Conservation (phyloP, 2,888 invertebrate species). For the Sphaerophoria taeniata region DNA sequence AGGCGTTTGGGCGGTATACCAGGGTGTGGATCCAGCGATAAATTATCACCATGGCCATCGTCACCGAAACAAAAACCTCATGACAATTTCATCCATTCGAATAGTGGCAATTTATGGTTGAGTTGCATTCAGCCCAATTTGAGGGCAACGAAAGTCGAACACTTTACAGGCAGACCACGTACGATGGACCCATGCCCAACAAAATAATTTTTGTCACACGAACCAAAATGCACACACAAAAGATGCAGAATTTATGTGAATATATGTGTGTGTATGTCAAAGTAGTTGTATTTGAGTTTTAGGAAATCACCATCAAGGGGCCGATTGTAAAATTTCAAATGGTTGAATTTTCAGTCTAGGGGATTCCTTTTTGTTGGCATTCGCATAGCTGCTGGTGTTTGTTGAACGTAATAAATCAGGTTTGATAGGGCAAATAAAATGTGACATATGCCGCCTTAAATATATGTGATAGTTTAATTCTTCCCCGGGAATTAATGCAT, state of each 20-base stretch:
- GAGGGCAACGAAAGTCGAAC: conserved; percentile 17
- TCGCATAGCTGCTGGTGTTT: conserved; percentile 37
- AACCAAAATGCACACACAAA: conserved; percentile 30
- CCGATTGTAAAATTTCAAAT: conserved; percentile 73
- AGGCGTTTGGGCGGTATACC: conserved; percentile 56
- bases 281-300: conserved; percentile 51
- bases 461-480: conserved; percentile 77
- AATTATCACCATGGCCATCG: conserved; percentile 74
- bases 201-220: conserved; percentile 20
- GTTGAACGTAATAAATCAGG: conserved; percentile 75
- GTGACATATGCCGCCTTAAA: conserved; percentile 77
- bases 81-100: conserved; percentile 74
- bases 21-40: conserved; percentile 70
- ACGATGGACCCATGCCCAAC: too few relatives aligned
- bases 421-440: conserved; percentile 76
- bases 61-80: conserved; percentile 74
- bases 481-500: conserved; percentile 74
- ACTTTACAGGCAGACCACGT: too few relatives aligned
- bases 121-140: conserved; percentile 56
- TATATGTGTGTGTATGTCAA: not conserved
- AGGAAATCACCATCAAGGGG: conserved; percentile 74
- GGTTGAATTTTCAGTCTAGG: conserved; percentile 62
- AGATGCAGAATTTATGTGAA: conserved; percentile 13
- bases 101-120: conserved; percentile 74
- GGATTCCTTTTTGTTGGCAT: conserved; percentile 48